Evolutionary conservation across 2,113 vertebrate genomes (phyloP).

Genomic region (Onychostruthus taczanowskii): DNA sequence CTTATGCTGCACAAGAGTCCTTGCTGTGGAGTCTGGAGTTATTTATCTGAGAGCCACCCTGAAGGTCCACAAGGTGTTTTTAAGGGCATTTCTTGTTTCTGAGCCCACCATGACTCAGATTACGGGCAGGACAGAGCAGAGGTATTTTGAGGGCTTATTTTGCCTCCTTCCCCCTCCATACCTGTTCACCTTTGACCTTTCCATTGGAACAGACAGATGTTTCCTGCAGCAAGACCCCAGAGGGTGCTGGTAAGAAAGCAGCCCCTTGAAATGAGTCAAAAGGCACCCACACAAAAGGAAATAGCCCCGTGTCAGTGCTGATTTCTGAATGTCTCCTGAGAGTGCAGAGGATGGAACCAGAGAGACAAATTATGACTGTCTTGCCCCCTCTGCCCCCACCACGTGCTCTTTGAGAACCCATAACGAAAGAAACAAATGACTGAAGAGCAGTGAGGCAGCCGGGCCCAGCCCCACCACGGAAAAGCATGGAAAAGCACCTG

Average conservation of each 20-base stretch:
- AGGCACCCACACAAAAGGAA: background rate
- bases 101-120: background rate
- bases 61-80: background rate
- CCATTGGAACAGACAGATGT: background rate
- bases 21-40: background rate
- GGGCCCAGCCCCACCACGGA: background rate
- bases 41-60: background rate
- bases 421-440: conserved; percentile 5
- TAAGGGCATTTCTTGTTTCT: background rate
- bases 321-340: background rate
- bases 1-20: background rate
- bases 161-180: background rate
- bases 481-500: background rate
- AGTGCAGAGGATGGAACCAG: background rate
- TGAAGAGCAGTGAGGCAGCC: background rate
- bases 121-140: background rate
- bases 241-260: background rate
- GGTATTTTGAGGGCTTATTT: background rate
- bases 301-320: accelerated
- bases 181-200: background rate
- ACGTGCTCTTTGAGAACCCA: background rate
- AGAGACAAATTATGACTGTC: background rate
- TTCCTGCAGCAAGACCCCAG: background rate
- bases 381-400: background rate
- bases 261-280: background rate